Percentiles rank a stretch among this genome's conserved stretches.
These are phyloP conservation scores for Dipodomys merriami DNA, from an alignment of 2,113 vertebrate genomes.

Conservation along the genomic window DNA sequence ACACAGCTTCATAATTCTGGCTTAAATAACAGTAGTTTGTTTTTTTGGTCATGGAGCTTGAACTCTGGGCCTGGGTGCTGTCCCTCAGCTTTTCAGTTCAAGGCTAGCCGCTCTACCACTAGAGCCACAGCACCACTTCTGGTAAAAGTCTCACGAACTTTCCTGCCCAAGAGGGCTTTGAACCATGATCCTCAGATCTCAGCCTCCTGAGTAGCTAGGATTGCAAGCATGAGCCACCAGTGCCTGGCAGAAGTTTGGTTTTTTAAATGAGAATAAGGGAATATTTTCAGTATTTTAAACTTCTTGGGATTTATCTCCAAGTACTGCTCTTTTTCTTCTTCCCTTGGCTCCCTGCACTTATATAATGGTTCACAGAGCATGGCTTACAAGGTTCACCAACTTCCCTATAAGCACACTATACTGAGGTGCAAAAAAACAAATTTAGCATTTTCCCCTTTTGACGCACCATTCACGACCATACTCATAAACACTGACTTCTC, in stretches of 20 bases:
- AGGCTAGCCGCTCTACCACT: no score
- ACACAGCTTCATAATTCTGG: background rate
- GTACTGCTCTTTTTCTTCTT: background rate
- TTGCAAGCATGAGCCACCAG: no score
- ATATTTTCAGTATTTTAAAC: slow-evolving; percentile 11
- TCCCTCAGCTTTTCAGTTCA: no score
- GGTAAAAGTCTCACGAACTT: no score
- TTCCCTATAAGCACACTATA: background rate
- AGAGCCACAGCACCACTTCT: no score
- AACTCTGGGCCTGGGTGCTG: no score
- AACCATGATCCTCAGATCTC: no score
- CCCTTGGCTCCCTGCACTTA: background rate
- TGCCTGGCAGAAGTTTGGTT: slow-evolving; percentile 3
- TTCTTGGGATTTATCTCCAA: slow-evolving; percentile 36
- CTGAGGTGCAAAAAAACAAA: background rate
- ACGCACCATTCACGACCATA: background rate
- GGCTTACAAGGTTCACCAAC: background rate
- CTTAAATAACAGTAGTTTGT: background rate
- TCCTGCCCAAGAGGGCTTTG: no score
- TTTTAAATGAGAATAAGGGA: background rate
- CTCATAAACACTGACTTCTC: background rate
- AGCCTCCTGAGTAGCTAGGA: no score
- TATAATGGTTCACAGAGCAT: background rate
- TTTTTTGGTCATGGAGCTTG: no score
- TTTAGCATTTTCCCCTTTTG: background rate